phyloP scores from a whole-genome alignment of 2,113 vertebrate species.

The Cavia aperea region DNA sequence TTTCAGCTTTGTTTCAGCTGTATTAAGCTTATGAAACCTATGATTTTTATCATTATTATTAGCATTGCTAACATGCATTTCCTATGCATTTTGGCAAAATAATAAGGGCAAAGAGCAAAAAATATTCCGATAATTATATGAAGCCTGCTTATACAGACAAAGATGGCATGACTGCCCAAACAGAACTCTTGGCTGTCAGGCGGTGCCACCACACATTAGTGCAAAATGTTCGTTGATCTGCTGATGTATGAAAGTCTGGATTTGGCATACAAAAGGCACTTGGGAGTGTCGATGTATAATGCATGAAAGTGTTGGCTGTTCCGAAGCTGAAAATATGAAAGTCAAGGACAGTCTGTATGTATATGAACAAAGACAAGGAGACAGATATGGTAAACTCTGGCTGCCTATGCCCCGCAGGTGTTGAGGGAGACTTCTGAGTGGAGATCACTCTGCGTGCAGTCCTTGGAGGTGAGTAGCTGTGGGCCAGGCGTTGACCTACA shows the following conservation, averaged over 20 bases:
- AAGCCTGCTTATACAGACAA: constrained; percentile 67
- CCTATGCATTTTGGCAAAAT: constrained; percentile 62
- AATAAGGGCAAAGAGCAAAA: constrained; percentile 70
- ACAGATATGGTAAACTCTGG: constrained; percentile 30
- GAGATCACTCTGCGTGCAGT: neutral
- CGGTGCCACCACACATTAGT: constrained; percentile 69
- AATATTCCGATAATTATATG: constrained; percentile 65
- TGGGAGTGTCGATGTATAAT: constrained; percentile 73
- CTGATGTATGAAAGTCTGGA: constrained; percentile 70
- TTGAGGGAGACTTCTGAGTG: constrained; percentile 2
- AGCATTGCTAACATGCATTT: constrained; percentile 57
- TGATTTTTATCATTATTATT: constrained; percentile 57
- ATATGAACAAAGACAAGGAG: constrained; percentile 67
- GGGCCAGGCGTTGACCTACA: neutral
- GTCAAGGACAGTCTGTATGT: constrained; percentile 69
- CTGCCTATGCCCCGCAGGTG: neutral
- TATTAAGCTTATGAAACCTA: constrained; percentile 56
- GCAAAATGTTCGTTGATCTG: constrained; percentile 71
- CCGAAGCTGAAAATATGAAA: constrained; percentile 68
- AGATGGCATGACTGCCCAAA: constrained; percentile 71
- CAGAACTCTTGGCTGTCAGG: constrained; percentile 73
- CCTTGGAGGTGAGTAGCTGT: neutral
- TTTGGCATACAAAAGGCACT: constrained; percentile 73
- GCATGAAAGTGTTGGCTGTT: constrained; percentile 73
- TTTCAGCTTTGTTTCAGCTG: constrained; percentile 60